Evolutionary conservation across 2,113 vertebrate genomes (phyloP).

Genomic region (Hippocampus comes): DNA sequence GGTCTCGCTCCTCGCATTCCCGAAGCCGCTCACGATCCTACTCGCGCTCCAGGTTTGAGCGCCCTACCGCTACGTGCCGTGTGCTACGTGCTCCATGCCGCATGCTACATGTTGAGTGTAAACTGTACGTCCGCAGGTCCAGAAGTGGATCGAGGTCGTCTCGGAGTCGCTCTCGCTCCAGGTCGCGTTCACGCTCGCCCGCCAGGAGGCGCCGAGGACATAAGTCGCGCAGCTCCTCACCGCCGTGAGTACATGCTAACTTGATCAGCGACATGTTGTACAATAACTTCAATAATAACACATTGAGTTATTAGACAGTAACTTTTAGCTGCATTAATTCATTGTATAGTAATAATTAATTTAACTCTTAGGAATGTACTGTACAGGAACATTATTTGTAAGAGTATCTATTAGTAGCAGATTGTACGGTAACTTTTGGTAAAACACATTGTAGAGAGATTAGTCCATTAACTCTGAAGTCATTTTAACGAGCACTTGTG

Average conservation of each 20-base stretch:
- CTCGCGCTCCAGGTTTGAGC: conserved; percentile 84
- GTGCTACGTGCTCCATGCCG: not conserved
- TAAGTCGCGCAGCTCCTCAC: conserved; percentile 84
- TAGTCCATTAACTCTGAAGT: not conserved
- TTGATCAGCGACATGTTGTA: not conserved
- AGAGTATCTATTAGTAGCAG: too few relatives aligned
- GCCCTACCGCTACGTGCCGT: not conserved
- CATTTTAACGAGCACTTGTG: not conserved
- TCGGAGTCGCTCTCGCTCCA: conserved; percentile 79
- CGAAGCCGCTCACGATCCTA: conserved; percentile 84
- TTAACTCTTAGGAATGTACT: not conserved
- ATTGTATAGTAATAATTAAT: not conserved
- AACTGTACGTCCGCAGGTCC: conserved; percentile 68
- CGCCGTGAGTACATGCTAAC: conserved; percentile 78
- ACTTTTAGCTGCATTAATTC: not conserved
- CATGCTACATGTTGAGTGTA: not conserved
- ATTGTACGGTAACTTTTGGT: too few relatives aligned
- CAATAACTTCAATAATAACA: not conserved
- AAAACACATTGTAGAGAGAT: not conserved
- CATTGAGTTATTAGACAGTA: not conserved
- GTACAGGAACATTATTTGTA: too few relatives aligned
- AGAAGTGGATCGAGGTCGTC: conserved; percentile 87
- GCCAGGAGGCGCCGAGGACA: conserved; percentile 73
- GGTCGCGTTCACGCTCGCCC: conserved; percentile 84
- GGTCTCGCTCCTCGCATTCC: conserved; percentile 82